These are phyloP conservation scores for Darevskia mixta DNA, from an alignment of 2,797 vertebrate species.

Conservation along the genomic window DNA sequence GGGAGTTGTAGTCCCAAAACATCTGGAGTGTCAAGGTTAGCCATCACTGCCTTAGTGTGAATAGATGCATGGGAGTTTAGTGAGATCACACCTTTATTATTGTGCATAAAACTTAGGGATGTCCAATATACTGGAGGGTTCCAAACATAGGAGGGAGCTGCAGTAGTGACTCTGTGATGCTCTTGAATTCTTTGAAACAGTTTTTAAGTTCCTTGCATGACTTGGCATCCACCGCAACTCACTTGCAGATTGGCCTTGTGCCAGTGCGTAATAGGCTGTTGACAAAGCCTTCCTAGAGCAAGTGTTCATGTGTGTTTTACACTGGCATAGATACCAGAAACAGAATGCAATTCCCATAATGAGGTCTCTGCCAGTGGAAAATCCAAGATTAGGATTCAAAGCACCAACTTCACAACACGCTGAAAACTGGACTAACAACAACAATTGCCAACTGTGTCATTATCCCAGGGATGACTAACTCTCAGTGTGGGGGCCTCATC, in stretches of 20 bases:
- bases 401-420: background rate
- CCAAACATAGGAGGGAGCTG: background rate
- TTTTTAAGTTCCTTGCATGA: background rate
- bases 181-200: background rate
- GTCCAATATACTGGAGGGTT: background rate
- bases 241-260: background rate
- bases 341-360: background rate
- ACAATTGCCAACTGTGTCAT: background rate
- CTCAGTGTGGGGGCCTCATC: too few relatives aligned
- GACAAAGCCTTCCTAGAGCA: background rate
- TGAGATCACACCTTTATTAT: background rate
- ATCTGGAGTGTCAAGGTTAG: too few relatives aligned
- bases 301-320: background rate
- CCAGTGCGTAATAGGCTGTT: background rate
- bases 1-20: too few relatives aligned
- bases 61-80: background rate
- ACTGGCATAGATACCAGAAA: background rate
- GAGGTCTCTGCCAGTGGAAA: background rate
- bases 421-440: background rate
- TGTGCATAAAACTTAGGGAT: background rate
- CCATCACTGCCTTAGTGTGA: background rate
- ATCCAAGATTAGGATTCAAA: background rate
- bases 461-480: background rate
- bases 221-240: background rate
- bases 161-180: background rate